phyloP scores from a whole-genome alignment of 2,888 invertebrate genomes.

The Callimorpha dominula region DNA sequence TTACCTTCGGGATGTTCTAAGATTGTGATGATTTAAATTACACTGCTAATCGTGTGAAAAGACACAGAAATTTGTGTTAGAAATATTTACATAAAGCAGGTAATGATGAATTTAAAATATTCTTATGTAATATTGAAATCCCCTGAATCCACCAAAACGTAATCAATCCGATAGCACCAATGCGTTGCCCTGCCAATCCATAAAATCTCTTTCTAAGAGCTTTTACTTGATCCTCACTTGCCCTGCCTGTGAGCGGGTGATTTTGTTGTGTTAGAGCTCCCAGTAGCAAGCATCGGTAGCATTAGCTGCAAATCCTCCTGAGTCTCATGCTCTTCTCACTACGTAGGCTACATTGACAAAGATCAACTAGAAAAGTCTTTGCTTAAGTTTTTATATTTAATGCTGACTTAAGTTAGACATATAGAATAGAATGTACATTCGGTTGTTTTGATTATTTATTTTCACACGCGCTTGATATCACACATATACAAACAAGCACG shows the following conservation, averaged over 20 bases:
- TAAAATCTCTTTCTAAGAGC: slow-evolving; percentile 30
- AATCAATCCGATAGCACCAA: neutral
- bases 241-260: slow-evolving; percentile 46
- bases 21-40: no score
- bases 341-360: slow-evolving; percentile 42
- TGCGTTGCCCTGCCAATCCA: neutral
- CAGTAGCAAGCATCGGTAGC: slow-evolving; percentile 50
- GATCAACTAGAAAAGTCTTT: slow-evolving; percentile 39
- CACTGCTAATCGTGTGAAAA: no score
- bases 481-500: neutral
- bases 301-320: slow-evolving; percentile 64
- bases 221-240: slow-evolving; percentile 41
- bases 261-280: slow-evolving; percentile 57
- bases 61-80: no score
- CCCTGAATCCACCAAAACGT: no score
- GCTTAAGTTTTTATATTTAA: no score
- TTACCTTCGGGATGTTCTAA: no score
- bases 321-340: slow-evolving; percentile 41
- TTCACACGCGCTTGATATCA: neutral
- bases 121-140: no score
- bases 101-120: no score
- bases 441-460: no score
- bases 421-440: no score
- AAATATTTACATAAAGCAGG: no score
- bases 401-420: no score